A percentile compares a stretch with the other conserved stretches of the same genome.
Evolutionary conservation across 1,140 invertebrate species (phyloP).

Genomic region (Metaphire vulgaris): DNA sequence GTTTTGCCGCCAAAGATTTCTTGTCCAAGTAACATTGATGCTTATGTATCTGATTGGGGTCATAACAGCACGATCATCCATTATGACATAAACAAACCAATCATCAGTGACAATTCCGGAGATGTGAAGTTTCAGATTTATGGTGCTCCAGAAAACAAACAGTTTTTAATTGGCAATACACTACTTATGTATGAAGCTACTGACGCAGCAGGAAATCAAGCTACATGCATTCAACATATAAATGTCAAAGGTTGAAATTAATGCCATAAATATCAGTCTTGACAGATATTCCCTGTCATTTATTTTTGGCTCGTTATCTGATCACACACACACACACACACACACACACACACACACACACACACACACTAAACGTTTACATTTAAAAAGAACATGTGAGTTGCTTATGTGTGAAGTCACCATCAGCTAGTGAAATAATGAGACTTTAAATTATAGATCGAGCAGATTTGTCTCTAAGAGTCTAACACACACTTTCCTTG

Average conservation of each 20-base stretch:
- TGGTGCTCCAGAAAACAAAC: neutral
- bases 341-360: too few species aligned
- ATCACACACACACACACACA: too few species aligned
- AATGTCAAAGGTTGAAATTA: neutral
- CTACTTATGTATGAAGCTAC: neutral
- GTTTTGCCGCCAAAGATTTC: constrained; percentile 14
- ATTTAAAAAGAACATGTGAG: too few species aligned
- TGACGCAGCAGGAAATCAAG: neutral
- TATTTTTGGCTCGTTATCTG: too few species aligned
- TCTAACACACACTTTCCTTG: too few species aligned
- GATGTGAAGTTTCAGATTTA: neutral
- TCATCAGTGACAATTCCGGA: neutral
- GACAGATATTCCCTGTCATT: too few species aligned
- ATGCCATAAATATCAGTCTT: too few species aligned
- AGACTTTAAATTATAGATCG: too few species aligned
- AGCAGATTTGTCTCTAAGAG: too few species aligned
- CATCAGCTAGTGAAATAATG: too few species aligned
- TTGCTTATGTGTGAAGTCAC: too few species aligned
- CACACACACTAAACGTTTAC: too few species aligned
- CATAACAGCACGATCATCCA: constrained; percentile 17
- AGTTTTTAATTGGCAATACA: neutral
- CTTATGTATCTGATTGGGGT: constrained; percentile 2
- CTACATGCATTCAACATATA: neutral
- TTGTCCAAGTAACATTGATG: constrained; percentile 14
- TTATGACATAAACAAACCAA: constrained; percentile 13